Evolutionary conservation across 92 coral and sea anemone species (phyloP).

Genomic region (Palythoa grandis): DNA sequence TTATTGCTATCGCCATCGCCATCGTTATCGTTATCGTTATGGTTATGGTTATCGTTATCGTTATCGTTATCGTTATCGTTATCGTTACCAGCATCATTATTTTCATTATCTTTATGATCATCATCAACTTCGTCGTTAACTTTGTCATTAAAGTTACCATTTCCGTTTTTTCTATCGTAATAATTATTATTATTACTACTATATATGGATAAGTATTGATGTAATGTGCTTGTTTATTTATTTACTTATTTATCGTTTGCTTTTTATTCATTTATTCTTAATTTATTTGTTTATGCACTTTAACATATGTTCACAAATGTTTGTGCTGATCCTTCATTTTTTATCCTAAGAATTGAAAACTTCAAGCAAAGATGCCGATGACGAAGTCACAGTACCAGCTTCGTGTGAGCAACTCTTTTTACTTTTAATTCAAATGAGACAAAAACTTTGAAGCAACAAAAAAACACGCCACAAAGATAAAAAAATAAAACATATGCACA

Average conservation of each 20-base stretch:
- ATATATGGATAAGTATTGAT: too few species aligned
- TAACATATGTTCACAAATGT: neutral
- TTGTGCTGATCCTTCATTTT: neutral
- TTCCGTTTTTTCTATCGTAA: too few species aligned
- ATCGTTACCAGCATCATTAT: neutral
- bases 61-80: neutral
- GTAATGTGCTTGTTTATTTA: neutral
- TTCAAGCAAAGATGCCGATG: neutral
- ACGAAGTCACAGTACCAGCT: conserved; percentile 8
- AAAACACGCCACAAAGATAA: too few species aligned
- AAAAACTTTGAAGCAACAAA: too few species aligned
- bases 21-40: neutral
- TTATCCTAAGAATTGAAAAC: neutral
- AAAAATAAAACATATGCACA: too few species aligned
- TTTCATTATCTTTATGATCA: neutral
- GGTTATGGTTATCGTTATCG: neutral
- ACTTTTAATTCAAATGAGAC: neutral
- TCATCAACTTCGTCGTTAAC: neutral
- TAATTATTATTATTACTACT: too few species aligned
- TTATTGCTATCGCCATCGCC: neutral
- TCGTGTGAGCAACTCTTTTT: neutral
- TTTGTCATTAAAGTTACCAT: neutral
- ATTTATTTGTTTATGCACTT: neutral
- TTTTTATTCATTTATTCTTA: too few species aligned
- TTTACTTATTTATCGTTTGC: too few species aligned